A percentile compares a stretch with the other conserved stretches of the same genome.
Evolutionary conservation across 2,797 vertebrate species (phyloP).

Genomic region (Lophura swinhoii): DNA sequence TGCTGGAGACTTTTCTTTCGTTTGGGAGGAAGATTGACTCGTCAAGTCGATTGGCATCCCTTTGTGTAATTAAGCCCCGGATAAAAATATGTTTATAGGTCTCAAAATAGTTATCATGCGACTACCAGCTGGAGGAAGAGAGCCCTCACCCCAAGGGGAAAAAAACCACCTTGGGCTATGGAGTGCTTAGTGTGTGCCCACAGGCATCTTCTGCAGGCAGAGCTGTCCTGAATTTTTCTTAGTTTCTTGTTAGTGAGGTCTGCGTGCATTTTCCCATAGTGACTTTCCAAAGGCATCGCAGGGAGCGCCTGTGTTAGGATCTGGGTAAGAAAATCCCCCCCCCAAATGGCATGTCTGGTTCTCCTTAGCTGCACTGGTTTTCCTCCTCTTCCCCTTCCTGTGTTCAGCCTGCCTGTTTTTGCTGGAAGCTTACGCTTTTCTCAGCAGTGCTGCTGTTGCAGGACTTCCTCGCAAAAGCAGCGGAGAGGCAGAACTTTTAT

Average conservation of each 20-base stretch:
- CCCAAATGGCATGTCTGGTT: background rate
- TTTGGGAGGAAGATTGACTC: conserved; percentile 23
- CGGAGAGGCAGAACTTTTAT: background rate
- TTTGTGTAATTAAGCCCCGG: conserved; percentile 49
- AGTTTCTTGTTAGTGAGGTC: background rate
- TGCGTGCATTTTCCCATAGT: background rate
- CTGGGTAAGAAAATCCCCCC: background rate
- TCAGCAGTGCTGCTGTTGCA: background rate
- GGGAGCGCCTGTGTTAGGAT: background rate
- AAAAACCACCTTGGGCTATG: background rate
- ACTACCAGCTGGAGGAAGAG: conserved; percentile 18
- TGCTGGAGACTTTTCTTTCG: background rate
- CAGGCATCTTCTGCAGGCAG: background rate
- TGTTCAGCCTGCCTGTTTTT: background rate
- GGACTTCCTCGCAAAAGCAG: background rate
- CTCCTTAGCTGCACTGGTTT: background rate
- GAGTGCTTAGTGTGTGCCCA: background rate
- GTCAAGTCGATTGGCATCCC: background rate
- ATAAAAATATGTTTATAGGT: conserved; percentile 35
- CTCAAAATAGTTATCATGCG: conserved; percentile 15
- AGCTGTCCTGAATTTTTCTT: background rate
- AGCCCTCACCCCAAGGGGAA: background rate
- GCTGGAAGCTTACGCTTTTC: background rate
- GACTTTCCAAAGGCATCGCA: background rate
- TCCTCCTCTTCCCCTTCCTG: background rate